These are phyloP conservation scores for Drosophila azteca DNA, from an alignment of 1,140 invertebrate species.

Conservation along the genomic window DNA sequence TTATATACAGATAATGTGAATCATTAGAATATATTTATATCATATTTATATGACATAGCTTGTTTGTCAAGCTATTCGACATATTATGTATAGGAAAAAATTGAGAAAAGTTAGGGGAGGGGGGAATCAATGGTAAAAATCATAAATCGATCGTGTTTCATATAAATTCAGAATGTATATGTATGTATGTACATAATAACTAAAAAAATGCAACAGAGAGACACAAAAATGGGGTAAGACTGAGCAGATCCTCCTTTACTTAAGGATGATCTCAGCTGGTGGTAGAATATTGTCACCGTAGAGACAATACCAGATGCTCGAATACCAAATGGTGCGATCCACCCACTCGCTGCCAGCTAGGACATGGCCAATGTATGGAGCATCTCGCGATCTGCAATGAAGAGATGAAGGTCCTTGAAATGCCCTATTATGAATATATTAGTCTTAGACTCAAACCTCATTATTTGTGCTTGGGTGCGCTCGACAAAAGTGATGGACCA, in stretches of 20 bases:
- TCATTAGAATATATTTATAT: not conserved
- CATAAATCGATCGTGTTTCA: not conserved
- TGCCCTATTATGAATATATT: no score
- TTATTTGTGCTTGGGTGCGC: slow-evolving; percentile 86
- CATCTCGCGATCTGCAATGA: slow-evolving; percentile 87
- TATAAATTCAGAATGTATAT: not conserved
- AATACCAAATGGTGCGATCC: slow-evolving; percentile 90
- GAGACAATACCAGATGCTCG: slow-evolving; percentile 89
- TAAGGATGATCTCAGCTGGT: slow-evolving; percentile 85
- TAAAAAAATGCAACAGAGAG: slow-evolving; percentile 9
- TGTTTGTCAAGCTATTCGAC: slow-evolving; percentile 2
- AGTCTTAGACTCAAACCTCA: slow-evolving; percentile 84
- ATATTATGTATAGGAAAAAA: not conserved
- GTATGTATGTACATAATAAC: slow-evolving; percentile 35
- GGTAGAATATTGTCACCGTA: slow-evolving; percentile 85
- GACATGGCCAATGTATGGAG: slow-evolving; percentile 91
- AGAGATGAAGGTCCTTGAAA: not conserved
- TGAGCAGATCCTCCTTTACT: slow-evolving; percentile 48
- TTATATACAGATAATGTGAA: slow-evolving; percentile 23
- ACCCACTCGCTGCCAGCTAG: slow-evolving; percentile 89
- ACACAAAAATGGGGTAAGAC: not conserved
- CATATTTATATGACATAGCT: no score
- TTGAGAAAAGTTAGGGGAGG: not conserved
- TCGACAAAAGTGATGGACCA: slow-evolving; percentile 92
- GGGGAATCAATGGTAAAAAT: no score